Evolutionary conservation across 2,113 vertebrate genomes (phyloP), one percentile per base, ranked within the genome.

Genomic region (Prietella phreatophila): DNA sequence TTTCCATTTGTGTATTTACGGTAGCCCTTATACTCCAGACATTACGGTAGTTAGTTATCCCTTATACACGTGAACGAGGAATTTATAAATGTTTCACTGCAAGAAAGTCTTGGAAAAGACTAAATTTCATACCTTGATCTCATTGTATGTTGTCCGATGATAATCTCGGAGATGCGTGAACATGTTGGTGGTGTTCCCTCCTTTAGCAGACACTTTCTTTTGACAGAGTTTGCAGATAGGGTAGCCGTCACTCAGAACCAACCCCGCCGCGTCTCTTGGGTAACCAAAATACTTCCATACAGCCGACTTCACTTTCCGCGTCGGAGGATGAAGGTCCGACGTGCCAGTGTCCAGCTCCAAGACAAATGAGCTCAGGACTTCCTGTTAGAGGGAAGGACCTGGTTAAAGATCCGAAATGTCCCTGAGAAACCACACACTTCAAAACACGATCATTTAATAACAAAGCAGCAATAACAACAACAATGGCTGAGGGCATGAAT

Each of bases 211-310:
- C 8, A 88, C 87, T 58, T 88, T 88, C 82, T 88, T 88, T 58
- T 85, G 85, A 17, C 89, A 89, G 10, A 87, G 82, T 73, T 87
- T 89, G 86, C 89, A 89, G 63, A 85, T 87, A 27, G 89, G 89
- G 30, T 80, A 84, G 47, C 89, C 89, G 42, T 89, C 86, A 3
- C 82, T 87, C 75, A 81, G 71, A 8, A 87, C 85, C 8, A 76
- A 80, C 15, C 81, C 87, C 8, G 36, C 73, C 1, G 78, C 42
- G 47, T 86, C 79, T 30, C 69, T 82, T 30, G 79, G 83, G 79
- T 86, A 89, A 1, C 88, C 88, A 33, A 89, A 89, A 60, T 71
- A 89, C 67, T 83, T 89, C 88, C 88, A 89, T 39, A 86, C 84
- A 0, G 78, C 88, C 3, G 84, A 86, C 47, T 89, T 89, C 25